Percentiles rank a stretch among this genome's conserved stretches.
phyloP scores from a whole-genome alignment of 2,797 vertebrate species.

The Telmatherina bonti region DNA sequence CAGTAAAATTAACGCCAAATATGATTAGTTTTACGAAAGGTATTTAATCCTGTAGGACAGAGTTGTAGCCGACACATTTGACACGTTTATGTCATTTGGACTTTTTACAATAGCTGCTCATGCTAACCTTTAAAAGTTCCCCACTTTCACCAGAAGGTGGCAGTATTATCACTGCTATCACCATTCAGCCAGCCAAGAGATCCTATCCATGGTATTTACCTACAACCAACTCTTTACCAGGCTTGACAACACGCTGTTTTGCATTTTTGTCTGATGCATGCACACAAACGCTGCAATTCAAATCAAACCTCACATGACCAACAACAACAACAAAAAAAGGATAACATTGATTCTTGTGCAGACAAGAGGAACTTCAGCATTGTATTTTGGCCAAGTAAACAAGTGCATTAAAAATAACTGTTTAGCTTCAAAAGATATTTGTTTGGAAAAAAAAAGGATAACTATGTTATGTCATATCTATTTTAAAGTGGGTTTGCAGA shows the following conservation, averaged over 20 bases:
- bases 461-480: constrained; percentile 26
- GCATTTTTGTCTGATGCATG: constrained; percentile 17
- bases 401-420: neutral
- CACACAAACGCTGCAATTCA: neutral
- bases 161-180: constrained; percentile 62
- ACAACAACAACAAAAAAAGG: neutral
- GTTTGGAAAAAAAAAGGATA: constrained; percentile 16
- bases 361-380: neutral
- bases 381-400: constrained; percentile 8
- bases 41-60: neutral
- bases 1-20: neutral
- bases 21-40: neutral
- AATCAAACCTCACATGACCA: neutral
- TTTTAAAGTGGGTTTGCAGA: constrained; percentile 42
- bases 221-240: constrained; percentile 12
- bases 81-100: neutral
- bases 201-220: constrained; percentile 7
- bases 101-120: neutral
- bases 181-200: constrained; percentile 6
- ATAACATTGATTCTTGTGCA: neutral
- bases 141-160: constrained; percentile 71
- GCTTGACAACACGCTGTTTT: constrained; percentile 24
- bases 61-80: neutral
- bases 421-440: constrained; percentile 3
- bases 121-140: constrained; percentile 18